Evolutionary conservation across 2,888 invertebrate genomes (phyloP).

Genomic region (Thyatira batis): DNA sequence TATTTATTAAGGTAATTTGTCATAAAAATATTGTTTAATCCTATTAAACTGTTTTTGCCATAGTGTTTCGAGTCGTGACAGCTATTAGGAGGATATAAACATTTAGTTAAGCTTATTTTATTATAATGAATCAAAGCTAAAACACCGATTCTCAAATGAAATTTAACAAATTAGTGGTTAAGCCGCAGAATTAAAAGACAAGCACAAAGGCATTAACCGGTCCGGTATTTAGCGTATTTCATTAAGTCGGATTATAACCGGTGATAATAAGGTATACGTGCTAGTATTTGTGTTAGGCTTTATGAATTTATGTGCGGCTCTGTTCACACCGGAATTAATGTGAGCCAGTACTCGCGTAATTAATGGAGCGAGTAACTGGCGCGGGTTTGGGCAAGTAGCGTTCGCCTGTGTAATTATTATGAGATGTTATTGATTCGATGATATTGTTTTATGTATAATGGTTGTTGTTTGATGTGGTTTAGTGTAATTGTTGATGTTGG

Average conservation of each 20-base stretch:
- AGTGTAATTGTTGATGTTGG: no score
- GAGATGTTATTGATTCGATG: slow-evolving; percentile 9
- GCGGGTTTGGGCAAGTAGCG: slow-evolving; percentile 10
- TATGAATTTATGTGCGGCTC: slow-evolving; percentile 42
- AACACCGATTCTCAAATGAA: slow-evolving; percentile 12
- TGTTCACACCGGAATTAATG: slow-evolving; percentile 24
- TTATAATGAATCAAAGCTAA: no score
- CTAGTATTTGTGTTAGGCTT: slow-evolving; percentile 34
- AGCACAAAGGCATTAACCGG: slow-evolving; percentile 13
- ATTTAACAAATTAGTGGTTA: slow-evolving; percentile 3
- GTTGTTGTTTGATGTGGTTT: no score
- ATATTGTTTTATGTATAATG: neutral
- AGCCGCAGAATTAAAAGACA: slow-evolving; percentile 19
- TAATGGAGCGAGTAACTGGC: slow-evolving; percentile 23
- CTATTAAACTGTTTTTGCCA: no score
- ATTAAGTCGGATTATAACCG: slow-evolving; percentile 27
- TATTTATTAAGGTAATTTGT: no score
- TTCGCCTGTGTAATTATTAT: neutral
- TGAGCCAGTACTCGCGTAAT: slow-evolving; percentile 19
- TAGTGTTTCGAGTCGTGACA: no score
- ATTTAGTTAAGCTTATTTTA: no score
- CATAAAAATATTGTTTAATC: no score
- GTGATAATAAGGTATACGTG: slow-evolving; percentile 32
- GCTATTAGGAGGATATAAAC: no score
- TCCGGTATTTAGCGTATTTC: slow-evolving; percentile 40